Evolutionary conservation across 2,113 vertebrate genomes (phyloP), one percentile per base, ranked within the genome.

Genomic region (Pao palembangensis): DNA sequence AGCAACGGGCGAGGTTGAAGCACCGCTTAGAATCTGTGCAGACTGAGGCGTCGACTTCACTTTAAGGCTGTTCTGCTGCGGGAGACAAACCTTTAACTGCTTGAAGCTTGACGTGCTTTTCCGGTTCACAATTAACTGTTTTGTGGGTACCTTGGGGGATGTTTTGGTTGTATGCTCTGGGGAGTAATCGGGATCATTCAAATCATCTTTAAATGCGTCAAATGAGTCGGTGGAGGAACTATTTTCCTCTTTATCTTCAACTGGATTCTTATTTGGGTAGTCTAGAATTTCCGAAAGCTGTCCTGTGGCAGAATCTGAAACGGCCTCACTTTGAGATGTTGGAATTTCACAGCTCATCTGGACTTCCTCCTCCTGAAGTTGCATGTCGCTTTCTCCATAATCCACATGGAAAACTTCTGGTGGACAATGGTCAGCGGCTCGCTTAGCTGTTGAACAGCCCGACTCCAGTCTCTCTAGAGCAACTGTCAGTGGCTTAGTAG

Each of bases 131-230:
- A 61, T 1, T 5, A 69, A 11, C 0, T 61, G 38, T 59, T 82
- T 84, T 55, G 54, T 63, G 10, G 4, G 67, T 4, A 10, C 0
- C 15, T 11, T 25, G 6, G 66, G 75, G 19, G 63, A 10, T 44
- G 43, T 75, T 55, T 70, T 76, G 51, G 51, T 28, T 66, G 51
- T 41, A 0, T 38, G 3, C 8, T 83, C 64, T 3, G 86, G 86
- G 12, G 67, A 66, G 20, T 86, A 88, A 50, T 89, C 88, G 0
- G 83, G 86, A 70, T 89, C 88, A 0, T 61, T 81, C 44, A 78
- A 52, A 52, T 89, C 86, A 16, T 89, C 88, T 78, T 78, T 80
- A 56, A 79, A 88, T 14, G 12, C 71, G 18, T 69, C 74, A 6
- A 52, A 19, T 0, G 82, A 86, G 43, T 83, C 84, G 0, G 61